phyloP scores from a whole-genome alignment of 2,888 invertebrate genomes.

The Empis livida region DNA sequence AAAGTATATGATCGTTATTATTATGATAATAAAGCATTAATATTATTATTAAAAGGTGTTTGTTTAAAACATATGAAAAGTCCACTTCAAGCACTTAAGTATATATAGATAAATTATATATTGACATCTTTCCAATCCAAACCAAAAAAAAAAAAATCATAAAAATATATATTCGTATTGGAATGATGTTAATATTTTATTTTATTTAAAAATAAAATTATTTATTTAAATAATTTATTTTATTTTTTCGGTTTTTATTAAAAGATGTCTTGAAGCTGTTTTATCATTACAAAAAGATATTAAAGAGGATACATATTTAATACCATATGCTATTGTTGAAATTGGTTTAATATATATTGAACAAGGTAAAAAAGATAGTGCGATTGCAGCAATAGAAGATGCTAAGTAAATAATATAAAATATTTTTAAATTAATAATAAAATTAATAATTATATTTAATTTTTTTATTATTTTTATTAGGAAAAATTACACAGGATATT shows the following conservation, averaged over 20 bases:
- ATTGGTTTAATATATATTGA: constrained; percentile 66
- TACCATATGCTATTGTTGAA: constrained; percentile 79
- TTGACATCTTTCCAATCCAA: too few relatives aligned
- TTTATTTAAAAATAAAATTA: not conserved
- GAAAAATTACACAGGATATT: constrained; percentile 77
- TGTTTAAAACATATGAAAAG: constrained; percentile 67
- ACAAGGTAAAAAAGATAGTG: constrained; percentile 52
- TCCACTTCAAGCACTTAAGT: constrained; percentile 63
- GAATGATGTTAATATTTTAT: too few relatives aligned
- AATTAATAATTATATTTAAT: constrained; percentile 4
- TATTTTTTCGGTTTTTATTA: not conserved
- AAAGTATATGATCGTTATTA: constrained; percentile 32
- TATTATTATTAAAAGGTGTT: constrained; percentile 68
- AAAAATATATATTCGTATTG: too few relatives aligned
- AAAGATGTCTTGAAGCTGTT: constrained; percentile 22
- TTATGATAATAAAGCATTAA: constrained; percentile 60
- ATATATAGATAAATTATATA: too few relatives aligned
- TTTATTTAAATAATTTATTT: not conserved
- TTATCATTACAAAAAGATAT: constrained; percentile 53
- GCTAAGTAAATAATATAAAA: constrained; percentile 55
- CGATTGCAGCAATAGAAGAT: constrained; percentile 60
- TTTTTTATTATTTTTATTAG: constrained; percentile 39
- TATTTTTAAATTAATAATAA: constrained; percentile 6
- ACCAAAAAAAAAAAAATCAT: too few relatives aligned
- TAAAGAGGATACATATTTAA: constrained; percentile 68